phyloP scores from a whole-genome alignment of 2,797 vertebrate genomes.

The Acanthiza pusilla region DNA sequence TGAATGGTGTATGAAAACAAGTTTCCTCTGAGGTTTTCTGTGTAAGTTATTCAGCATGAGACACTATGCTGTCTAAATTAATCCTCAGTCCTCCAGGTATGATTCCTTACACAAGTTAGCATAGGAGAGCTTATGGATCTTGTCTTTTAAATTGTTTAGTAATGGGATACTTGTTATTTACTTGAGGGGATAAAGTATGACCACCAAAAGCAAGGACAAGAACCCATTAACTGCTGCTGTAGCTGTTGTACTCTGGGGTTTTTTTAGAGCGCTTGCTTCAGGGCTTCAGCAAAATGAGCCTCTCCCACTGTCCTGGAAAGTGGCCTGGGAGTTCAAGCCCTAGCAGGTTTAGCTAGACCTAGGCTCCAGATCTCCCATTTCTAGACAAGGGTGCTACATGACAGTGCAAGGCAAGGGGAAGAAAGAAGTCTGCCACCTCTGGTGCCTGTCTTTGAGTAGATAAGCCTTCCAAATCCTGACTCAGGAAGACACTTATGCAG shows the following conservation, averaged over 20 bases:
- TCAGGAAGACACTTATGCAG: not conserved
- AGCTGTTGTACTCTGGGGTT: not conserved
- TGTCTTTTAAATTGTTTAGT: not conserved
- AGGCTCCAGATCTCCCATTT: not conserved
- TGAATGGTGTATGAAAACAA: not conserved
- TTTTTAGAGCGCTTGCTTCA: fast-evolving
- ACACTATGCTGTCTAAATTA: not conserved
- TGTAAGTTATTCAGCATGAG: not conserved
- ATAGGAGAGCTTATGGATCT: not conserved
- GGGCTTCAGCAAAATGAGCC: not conserved
- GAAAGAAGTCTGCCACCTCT: not conserved
- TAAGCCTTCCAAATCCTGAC: not conserved
- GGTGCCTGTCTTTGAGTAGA: not conserved
- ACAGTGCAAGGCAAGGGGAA: not conserved
- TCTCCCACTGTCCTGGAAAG: not conserved
- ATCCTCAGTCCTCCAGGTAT: not conserved
- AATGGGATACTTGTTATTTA: not conserved
- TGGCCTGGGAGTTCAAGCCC: not conserved
- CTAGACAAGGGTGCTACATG: not conserved
- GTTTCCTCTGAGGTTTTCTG: not conserved
- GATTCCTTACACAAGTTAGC: not conserved
- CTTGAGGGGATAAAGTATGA: not conserved
- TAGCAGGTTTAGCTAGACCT: not conserved
- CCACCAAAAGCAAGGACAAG: not conserved
- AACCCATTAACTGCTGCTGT: not conserved